Evolutionary conservation across 1,140 invertebrate species (phyloP), one percentile per base, ranked within the genome.

Genomic region (Atta texana): DNA sequence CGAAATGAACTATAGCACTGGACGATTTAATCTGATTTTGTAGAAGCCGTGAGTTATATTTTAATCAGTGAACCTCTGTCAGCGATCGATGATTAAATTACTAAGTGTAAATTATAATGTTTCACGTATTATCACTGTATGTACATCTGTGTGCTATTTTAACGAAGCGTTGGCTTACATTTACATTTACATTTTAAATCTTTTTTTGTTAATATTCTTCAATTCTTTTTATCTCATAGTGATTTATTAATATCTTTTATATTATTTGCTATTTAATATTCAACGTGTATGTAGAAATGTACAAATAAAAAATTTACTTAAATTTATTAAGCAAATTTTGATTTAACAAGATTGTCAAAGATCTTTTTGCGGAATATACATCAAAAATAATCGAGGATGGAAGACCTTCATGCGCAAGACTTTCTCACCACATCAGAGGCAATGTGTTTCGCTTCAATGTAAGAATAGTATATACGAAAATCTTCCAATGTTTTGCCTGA

Each of bases 361-460:
- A 44, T 44, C 31, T n/a, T 71, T 85, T 82, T 57, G 61, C 44
- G 55, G 59, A 87, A 74, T 57, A 39, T 14, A 24, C 21, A 10
- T 39, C 44, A 84, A 75, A 90, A 90, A 90, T 90, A 90, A 89
- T 89, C 68, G 69, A 14, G n/a, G 51, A 85, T 72, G 55, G 72
- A 34, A 21, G 51, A 59, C 0, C 31, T 51, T 77, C 21, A 8
- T 14, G 1, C 10, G 12, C 21, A 49, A 8, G 39, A 69, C 8
- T 80, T 68, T 18, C 51, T 66, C n/a, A 21, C 21, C 44, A 49
- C 31, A 63, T 77, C 59, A 39, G 53, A 74, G 72, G 88, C 88
- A 90, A 89, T 21, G 88, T 90, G 89, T 87, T 90, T 89, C 63
- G 51, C 89, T 64, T 90, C 89, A 78, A 53, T 14, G 87, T 74